A percentile compares a stretch with the other conserved stretches of the same genome.
phyloP scores from a whole-genome alignment of 2,888 invertebrate species.

The Heliconius sara region DNA sequence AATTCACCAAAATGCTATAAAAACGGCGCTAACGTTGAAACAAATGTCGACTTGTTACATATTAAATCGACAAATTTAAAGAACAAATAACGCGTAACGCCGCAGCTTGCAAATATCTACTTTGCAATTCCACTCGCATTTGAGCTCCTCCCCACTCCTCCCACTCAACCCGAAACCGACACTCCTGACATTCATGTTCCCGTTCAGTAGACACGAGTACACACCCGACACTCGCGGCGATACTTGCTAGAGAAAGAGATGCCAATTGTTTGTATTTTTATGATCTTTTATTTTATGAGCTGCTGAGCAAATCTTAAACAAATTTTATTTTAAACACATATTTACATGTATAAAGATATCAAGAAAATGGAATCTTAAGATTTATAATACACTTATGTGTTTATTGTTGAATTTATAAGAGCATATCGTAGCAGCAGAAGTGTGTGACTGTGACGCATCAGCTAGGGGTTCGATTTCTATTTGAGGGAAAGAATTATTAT shows the following conservation, averaged over 20 bases:
- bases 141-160: neutral
- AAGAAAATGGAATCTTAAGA: neutral
- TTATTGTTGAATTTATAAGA: neutral
- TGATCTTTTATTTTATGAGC: too few relatives aligned
- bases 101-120: conserved; percentile 33
- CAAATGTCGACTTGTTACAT: conserved; percentile 22
- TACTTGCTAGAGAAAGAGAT: too few relatives aligned
- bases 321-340: neutral
- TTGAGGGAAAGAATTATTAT: too few relatives aligned
- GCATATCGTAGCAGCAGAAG: too few relatives aligned
- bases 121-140: conserved; percentile 37
- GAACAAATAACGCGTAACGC: conserved; percentile 18
- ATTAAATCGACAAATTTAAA: conserved; percentile 36
- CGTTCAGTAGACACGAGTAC: neutral
- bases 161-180: neutral
- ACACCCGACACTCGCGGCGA: neutral
- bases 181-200: neutral
- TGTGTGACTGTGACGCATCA: too few relatives aligned
- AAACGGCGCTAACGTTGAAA: neutral
- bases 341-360: neutral
- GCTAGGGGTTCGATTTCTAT: too few relatives aligned
- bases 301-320: too few relatives aligned
- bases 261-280: neutral
- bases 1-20: neutral
- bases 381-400: neutral